phyloP scores from a whole-genome alignment of 1,140 invertebrate genomes.

The Brachionus sp. region DNA sequence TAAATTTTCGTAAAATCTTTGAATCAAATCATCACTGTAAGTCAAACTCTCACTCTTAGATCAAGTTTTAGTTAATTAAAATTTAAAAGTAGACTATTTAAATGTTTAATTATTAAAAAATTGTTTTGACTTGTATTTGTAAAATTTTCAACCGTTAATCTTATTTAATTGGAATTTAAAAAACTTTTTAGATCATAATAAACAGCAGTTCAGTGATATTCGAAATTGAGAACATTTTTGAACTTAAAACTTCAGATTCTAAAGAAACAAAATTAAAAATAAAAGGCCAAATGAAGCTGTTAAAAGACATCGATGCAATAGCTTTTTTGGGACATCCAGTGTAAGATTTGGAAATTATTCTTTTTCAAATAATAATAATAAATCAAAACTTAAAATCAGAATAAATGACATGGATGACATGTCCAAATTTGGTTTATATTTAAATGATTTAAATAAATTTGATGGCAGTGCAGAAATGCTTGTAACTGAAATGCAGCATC shows the following conservation, averaged over 20 bases:
- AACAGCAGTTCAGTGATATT: slow-evolving; percentile 36
- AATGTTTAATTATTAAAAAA: neutral
- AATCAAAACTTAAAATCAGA: slow-evolving; percentile 62
- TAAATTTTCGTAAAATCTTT: too few relatives aligned
- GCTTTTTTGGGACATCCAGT: slow-evolving; percentile 80
- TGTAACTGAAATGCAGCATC: slow-evolving; percentile 78
- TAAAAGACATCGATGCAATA: slow-evolving; percentile 72
- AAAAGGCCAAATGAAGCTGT: slow-evolving; percentile 78
- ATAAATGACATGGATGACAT: slow-evolving; percentile 79
- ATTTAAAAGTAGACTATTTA: slow-evolving; percentile 46
- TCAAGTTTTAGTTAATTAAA: too few relatives aligned
- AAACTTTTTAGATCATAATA: slow-evolving; percentile 15
- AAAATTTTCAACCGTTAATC: neutral
- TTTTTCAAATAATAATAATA: too few relatives aligned
- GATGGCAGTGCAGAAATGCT: slow-evolving; percentile 78
- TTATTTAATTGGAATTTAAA: neutral
- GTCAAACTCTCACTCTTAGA: too few relatives aligned
- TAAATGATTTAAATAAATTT: slow-evolving; percentile 81
- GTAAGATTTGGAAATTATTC: too few relatives aligned
- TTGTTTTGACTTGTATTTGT: neutral
- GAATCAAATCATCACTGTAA: too few relatives aligned
- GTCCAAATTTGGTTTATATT: slow-evolving; percentile 70
- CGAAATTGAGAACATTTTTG: slow-evolving; percentile 34
- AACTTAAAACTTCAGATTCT: neutral
- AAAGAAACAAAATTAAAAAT: slow-evolving; percentile 51